Percentiles rank a stretch among this genome's conserved stretches.
Conservation (phyloP, 1,140 invertebrate species). For the Neelides sp. region DNA sequence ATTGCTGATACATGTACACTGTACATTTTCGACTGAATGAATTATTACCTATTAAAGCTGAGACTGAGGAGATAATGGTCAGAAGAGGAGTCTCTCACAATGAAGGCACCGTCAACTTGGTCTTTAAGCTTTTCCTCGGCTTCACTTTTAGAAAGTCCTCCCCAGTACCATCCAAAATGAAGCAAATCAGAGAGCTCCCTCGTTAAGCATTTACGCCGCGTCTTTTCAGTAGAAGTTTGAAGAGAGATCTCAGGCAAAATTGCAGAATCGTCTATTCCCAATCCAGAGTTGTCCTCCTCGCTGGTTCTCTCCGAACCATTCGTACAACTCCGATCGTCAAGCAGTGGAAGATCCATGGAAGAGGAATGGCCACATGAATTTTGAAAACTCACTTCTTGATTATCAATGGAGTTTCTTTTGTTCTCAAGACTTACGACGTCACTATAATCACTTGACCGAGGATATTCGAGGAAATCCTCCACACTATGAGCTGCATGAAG, state of each 20-base stretch:
- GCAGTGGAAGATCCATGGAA: not conserved
- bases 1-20: not conserved
- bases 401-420: not conserved
- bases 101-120: constrained; percentile 62
- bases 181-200: constrained; percentile 23
- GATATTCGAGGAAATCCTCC: constrained; percentile 13
- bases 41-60: constrained; percentile 40
- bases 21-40: not conserved
- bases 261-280: too few relatives aligned
- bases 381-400: not conserved
- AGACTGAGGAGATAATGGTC: constrained; percentile 54
- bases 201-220: constrained; percentile 19
- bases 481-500: constrained; percentile 16
- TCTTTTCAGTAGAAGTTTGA: too few relatives aligned
- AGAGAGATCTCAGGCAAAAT: too few relatives aligned
- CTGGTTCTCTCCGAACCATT: not conserved
- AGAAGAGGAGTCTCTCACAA: constrained; percentile 61
- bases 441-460: not conserved
- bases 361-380: not conserved
- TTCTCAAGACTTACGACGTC: not conserved
- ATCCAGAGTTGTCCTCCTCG: too few relatives aligned
- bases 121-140: constrained; percentile 50
- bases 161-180: constrained; percentile 54
- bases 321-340: not conserved
- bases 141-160: constrained; percentile 47